Conservation (phyloP, 2,888 invertebrate species). For the Cynaeus angustus region DNA sequence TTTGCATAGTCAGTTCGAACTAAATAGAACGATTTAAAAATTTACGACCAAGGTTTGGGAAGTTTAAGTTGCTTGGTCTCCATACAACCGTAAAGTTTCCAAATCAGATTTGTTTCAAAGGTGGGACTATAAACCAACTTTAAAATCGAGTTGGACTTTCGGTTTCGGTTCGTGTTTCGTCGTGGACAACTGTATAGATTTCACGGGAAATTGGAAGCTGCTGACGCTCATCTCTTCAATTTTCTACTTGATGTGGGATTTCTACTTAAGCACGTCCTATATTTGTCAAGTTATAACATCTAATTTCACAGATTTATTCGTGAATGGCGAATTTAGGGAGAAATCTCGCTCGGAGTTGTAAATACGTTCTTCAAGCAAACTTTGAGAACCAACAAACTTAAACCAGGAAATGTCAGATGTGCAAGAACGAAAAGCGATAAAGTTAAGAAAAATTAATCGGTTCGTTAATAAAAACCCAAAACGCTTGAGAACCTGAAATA, state of each 20-base stretch:
- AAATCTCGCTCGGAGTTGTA: conserved; percentile 32
- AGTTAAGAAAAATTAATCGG: too few relatives aligned
- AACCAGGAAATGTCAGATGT: too few relatives aligned
- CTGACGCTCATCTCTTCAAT: conserved; percentile 19
- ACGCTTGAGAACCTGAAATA: not conserved
- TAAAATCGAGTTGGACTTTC: conserved; percentile 30
- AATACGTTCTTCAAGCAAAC: not conserved
- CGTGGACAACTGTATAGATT: conserved; percentile 10
- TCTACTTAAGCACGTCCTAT: conserved; percentile 21
- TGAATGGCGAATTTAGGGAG: conserved; percentile 21
- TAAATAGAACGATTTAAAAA: conserved; percentile 32
- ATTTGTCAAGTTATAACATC: conserved; percentile 23
- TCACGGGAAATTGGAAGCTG: conserved; percentile 1
- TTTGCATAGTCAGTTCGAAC: too few relatives aligned
- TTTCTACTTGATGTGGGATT: conserved; percentile 19
- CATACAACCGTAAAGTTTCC: conserved; percentile 25
- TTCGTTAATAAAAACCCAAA: too few relatives aligned
- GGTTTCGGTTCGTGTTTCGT: not conserved
- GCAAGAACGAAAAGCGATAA: too few relatives aligned
- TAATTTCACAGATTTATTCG: conserved; percentile 33
- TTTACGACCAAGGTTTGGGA: conserved; percentile 18
- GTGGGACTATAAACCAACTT: conserved; percentile 24
- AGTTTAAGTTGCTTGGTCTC: conserved; percentile 18
- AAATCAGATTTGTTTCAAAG: conserved; percentile 32
- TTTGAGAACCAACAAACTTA: too few relatives aligned